Evolutionary conservation across 2,888 invertebrate genomes (phyloP).

Genomic region (Nebria brevicollis): DNA sequence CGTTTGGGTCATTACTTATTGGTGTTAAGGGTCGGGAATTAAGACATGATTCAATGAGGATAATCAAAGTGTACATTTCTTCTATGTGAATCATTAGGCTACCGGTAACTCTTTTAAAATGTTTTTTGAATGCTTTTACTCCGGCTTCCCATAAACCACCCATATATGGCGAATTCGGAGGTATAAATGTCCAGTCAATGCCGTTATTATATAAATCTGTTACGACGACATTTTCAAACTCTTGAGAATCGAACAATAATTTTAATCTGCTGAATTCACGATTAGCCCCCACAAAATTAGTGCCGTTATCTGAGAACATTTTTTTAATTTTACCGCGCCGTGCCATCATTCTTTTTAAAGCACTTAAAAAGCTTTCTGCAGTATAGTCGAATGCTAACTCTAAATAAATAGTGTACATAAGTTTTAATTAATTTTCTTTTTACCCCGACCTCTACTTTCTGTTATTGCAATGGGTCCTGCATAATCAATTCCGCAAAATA

Average conservation of each 20-base stretch:
- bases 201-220: conserved; percentile 25
- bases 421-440: conserved; percentile 40
- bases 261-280: conserved; percentile 24
- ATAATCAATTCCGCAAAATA: conserved; percentile 19
- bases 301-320: conserved; percentile 50
- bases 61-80: conserved; percentile 30
- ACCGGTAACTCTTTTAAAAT: conserved; percentile 29
- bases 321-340: conserved; percentile 48
- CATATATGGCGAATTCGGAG: conserved; percentile 39
- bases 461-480: conserved; percentile 19
- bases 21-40: conserved; percentile 30
- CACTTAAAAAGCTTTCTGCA: conserved; percentile 47
- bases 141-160: conserved; percentile 32
- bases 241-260: conserved; percentile 23
- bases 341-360: conserved; percentile 48
- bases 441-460: conserved; percentile 20
- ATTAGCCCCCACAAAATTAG: conserved; percentile 49
- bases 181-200: conserved; percentile 30
- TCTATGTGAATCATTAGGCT: conserved; percentile 11
- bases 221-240: conserved; percentile 26
- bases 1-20: conserved; percentile 47
- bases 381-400: conserved; percentile 48
- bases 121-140: conserved; percentile 20
- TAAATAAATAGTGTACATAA: conserved; percentile 49
- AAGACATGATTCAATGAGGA: conserved; percentile 50